Percentiles rank a stretch among this genome's conserved stretches.
Evolutionary conservation across 64 coral and sea anemone species (phyloP).

Genomic region (Pocillopora verrucosa): DNA sequence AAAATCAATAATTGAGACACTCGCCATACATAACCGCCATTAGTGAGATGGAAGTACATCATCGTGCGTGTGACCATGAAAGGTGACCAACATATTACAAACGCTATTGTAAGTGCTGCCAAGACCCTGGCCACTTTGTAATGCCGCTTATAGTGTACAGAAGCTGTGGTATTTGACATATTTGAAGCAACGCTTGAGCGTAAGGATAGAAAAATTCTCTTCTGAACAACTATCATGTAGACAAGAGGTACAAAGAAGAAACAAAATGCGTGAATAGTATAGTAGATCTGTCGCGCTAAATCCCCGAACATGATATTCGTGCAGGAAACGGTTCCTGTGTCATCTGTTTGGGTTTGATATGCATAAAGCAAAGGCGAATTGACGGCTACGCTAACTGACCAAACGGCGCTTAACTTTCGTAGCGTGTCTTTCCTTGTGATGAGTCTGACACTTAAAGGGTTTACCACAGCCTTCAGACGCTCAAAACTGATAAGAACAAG

Average conservation of each 20-base stretch:
- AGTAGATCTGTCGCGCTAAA: slow-evolving; percentile 42
- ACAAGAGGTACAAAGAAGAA: slow-evolving; percentile 27
- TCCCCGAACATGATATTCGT: slow-evolving; percentile 24
- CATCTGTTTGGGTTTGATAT: neutral
- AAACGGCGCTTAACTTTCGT: neutral
- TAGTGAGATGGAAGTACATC: slow-evolving; percentile 36
- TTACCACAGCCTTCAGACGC: slow-evolving; percentile 28
- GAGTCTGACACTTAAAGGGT: neutral
- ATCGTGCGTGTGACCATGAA: slow-evolving; percentile 43
- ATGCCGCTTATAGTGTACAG: neutral
- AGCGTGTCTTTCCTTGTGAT: neutral
- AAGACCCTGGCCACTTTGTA: slow-evolving; percentile 32
- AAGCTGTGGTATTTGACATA: neutral
- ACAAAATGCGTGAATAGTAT: slow-evolving; percentile 26
- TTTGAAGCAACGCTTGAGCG: neutral
- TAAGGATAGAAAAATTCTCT: slow-evolving; percentile 16
- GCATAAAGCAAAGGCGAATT: slow-evolving; percentile 48
- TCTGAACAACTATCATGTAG: slow-evolving; percentile 20
- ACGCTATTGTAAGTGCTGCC: slow-evolving; percentile 23
- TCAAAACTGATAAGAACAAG: slow-evolving; percentile 38
- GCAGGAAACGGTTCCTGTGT: neutral
- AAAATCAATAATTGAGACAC: slow-evolving; percentile 37
- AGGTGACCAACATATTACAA: slow-evolving; percentile 43
- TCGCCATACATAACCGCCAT: slow-evolving; percentile 35
- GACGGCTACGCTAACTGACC: neutral